Evolutionary conservation across 2,113 vertebrate species (phyloP).

Genomic region (Laterallus jamaicensis): DNA sequence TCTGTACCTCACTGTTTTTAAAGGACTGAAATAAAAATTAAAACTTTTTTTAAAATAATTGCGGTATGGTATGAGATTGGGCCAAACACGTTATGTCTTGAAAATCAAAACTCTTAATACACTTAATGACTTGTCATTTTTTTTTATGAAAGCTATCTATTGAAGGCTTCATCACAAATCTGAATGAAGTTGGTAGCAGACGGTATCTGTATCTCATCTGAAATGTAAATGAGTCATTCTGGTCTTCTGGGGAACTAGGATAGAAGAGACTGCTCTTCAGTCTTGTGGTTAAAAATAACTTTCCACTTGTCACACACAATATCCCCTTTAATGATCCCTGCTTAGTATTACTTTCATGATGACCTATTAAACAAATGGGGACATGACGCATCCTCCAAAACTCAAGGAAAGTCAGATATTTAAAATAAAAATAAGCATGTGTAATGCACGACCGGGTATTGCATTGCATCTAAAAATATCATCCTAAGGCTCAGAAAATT

Average conservation of each 20-base stretch:
- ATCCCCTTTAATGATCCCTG: conserved; percentile 19
- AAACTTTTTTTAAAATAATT: not conserved
- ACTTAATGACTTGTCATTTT: not conserved
- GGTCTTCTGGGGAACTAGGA: conserved; percentile 26
- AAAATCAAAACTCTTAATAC: not conserved
- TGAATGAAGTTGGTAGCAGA: conserved; percentile 45
- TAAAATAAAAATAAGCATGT: not conserved
- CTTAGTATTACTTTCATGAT: not conserved
- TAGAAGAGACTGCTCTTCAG: conserved; percentile 33
- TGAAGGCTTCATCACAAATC: conserved; percentile 12
- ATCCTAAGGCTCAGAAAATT: not conserved
- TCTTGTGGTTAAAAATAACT: conserved; percentile 44
- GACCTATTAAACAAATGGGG: conserved; percentile 9
- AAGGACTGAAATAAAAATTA: not conserved
- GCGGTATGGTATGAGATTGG: not conserved
- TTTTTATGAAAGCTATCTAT: not conserved
- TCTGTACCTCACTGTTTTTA: not conserved
- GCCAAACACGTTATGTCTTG: not conserved
- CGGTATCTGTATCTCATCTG: conserved; percentile 14
- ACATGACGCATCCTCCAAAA: not conserved
- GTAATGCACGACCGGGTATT: rapidly evolving
- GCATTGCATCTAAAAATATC: not conserved
- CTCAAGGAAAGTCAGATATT: not conserved
- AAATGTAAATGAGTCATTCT: conserved; percentile 57
- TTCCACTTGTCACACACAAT: not conserved